Conservation (phyloP, 2,797 vertebrate species). For the Periparus ater region DNA sequence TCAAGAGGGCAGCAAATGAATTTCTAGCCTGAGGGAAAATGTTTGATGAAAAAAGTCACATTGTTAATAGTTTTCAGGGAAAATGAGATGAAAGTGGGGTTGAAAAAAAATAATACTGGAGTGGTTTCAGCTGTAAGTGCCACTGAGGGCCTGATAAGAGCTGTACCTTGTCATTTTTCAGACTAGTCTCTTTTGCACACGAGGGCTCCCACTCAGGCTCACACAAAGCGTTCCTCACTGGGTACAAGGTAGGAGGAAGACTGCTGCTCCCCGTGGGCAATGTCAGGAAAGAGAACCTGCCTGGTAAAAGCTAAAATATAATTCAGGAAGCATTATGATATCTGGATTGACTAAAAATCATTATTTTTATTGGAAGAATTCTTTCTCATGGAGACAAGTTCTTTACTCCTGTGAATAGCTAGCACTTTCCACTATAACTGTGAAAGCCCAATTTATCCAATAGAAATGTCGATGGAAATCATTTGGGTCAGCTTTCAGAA, state of each 20-base stretch:
- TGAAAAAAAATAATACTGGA: not conserved
- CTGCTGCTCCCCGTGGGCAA: not conserved
- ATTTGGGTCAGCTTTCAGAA: not conserved
- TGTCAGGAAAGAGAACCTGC: not conserved
- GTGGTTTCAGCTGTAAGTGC: not conserved
- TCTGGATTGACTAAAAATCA: not conserved
- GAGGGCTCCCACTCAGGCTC: not conserved
- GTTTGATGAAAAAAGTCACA: slow-evolving; percentile 8
- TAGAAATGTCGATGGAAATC: not conserved
- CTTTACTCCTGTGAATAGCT: not conserved
- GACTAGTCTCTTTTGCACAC: not conserved
- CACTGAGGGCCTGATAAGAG: not conserved
- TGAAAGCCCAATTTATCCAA: not conserved
- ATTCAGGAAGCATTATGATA: not conserved
- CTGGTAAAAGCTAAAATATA: not conserved
- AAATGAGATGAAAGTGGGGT: not conserved
- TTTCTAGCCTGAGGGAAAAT: slow-evolving; percentile 31
- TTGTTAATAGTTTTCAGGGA: slow-evolving; percentile 16
- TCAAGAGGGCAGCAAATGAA: slow-evolving; percentile 45
- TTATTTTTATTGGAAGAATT: not conserved
- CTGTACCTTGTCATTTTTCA: not conserved
- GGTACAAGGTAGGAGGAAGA: not conserved
- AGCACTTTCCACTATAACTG: not conserved
- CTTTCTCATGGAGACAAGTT: not conserved
- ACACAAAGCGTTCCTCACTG: not conserved